Evolutionary conservation across 1,140 invertebrate genomes (phyloP).

Genomic region (Zaprionus ghesquierei): DNA sequence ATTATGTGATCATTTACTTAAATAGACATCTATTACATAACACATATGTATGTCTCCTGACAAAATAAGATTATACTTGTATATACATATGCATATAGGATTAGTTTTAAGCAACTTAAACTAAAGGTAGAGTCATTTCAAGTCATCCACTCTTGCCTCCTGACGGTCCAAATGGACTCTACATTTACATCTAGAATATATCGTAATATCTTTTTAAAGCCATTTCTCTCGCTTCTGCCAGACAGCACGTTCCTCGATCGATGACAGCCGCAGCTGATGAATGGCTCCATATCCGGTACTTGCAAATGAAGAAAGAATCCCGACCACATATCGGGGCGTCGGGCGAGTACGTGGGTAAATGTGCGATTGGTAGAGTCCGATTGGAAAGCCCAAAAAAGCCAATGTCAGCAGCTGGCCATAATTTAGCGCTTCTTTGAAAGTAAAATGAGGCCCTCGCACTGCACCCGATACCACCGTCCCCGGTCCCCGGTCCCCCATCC

Average conservation of each 20-base stretch:
- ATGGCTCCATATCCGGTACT: slow-evolving; percentile 68
- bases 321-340: background rate
- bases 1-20: too few relatives aligned
- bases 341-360: slow-evolving; percentile 19
- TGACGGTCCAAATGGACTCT: background rate
- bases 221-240: background rate
- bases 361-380: background rate
- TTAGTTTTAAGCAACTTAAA: too few relatives aligned
- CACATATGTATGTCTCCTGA: too few relatives aligned
- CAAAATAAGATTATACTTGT: too few relatives aligned
- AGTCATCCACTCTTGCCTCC: too few relatives aligned
- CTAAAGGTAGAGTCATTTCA: too few relatives aligned
- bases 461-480: too few relatives aligned
- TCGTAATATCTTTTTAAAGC: background rate
- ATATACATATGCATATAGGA: too few relatives aligned
- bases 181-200: background rate
- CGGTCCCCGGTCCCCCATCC: too few relatives aligned
- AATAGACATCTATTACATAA: too few relatives aligned
- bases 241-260: slow-evolving; percentile 12
- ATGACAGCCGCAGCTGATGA: slow-evolving; percentile 46
- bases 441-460: slow-evolving; percentile 50
- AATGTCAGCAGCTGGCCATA: slow-evolving; percentile 60
- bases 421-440: slow-evolving; percentile 51
- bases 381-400: slow-evolving; percentile 8
- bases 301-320: slow-evolving; percentile 9